Conservation (phyloP, 2,797 vertebrate genomes). For the Argentina silus region DNA sequence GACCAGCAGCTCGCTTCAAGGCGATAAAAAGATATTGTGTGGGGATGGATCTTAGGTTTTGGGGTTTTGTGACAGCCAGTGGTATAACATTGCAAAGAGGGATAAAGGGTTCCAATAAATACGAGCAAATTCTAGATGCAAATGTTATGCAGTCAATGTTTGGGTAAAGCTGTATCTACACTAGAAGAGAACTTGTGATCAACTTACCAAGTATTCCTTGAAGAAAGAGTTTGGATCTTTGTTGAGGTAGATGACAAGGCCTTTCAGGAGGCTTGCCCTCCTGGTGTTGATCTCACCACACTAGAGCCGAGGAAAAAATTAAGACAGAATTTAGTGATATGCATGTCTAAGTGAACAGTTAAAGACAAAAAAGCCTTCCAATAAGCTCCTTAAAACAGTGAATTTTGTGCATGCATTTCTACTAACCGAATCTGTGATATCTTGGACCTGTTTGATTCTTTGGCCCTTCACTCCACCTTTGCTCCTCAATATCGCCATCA, state of each 20-base stretch:
- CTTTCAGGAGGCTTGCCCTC: no score
- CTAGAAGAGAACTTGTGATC: no score
- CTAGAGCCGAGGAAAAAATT: no score
- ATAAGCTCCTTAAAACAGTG: no score
- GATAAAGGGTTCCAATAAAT: no score
- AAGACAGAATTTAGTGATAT: neutral
- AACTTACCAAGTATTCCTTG: no score
- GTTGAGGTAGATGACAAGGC: no score
- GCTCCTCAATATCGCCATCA: no score
- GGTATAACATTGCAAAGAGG: neutral
- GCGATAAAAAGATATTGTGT: no score
- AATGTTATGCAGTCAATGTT: neutral
- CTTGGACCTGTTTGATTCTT: constrained; percentile 18
- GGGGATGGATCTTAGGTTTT: neutral
- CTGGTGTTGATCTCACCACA: no score
- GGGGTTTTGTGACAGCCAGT: neutral
- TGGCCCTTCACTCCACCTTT: constrained; percentile 29
- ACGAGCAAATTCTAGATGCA: no score
- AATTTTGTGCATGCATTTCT: constrained; percentile 7
- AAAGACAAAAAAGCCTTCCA: constrained; percentile 12
- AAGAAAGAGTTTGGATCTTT: no score
- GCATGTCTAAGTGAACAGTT: neutral
- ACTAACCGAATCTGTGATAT: constrained; percentile 20
- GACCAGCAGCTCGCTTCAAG: neutral
- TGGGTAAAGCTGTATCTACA: neutral